phyloP scores from a whole-genome alignment of 2,888 invertebrate genomes.

The Celastrina argiolus region DNA sequence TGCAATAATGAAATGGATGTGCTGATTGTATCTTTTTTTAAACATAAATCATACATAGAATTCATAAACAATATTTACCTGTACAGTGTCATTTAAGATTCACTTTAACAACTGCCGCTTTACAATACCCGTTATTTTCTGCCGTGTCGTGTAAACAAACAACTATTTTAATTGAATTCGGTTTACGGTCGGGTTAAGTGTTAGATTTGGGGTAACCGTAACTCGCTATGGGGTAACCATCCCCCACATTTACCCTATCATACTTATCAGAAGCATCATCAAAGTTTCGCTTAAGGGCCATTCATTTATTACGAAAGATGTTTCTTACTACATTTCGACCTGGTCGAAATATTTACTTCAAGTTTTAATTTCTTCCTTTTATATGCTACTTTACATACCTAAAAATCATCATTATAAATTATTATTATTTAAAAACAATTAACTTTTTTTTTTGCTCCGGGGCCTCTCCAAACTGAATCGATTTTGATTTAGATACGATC shows the following conservation, averaged over 20 bases:
- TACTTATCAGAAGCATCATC: background rate
- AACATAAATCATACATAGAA: background rate
- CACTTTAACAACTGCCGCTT: background rate
- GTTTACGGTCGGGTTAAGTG: constrained; percentile 7
- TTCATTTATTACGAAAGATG: no score
- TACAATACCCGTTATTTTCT: background rate
- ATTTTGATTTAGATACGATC: no score
- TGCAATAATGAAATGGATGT: no score
- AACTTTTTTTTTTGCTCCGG: no score
- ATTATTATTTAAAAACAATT: no score
- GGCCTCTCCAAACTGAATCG: no score
- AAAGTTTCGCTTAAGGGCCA: background rate
- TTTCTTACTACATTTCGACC: no score
- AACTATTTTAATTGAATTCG: constrained; percentile 11
- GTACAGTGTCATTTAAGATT: background rate
- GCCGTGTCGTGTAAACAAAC: background rate
- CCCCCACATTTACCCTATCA: background rate
- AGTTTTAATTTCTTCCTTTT: no score
- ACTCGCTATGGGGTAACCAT: background rate
- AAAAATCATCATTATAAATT: no score
- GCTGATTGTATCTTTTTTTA: background rate
- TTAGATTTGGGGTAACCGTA: background rate
- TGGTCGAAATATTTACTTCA: no score
- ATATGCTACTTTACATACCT: no score
- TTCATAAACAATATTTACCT: background rate